phyloP scores from a whole-genome alignment of 2,113 vertebrate genomes.

The Apteryx owenii region DNA sequence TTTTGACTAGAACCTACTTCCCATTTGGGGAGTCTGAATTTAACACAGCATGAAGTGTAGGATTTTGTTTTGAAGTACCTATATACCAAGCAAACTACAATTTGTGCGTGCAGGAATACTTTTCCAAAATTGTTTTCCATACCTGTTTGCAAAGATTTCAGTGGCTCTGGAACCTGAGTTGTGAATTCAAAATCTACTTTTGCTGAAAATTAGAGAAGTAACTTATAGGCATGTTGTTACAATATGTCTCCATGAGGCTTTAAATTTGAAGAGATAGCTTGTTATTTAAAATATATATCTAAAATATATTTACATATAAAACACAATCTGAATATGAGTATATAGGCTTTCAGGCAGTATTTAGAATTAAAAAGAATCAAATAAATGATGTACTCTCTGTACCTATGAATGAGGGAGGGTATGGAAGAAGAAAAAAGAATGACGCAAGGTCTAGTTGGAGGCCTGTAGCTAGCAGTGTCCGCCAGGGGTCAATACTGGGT shows the following conservation, averaged over 20 bases:
- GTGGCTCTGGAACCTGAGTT: neutral
- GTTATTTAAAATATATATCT: neutral
- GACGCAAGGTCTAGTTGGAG: no score
- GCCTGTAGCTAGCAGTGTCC: no score
- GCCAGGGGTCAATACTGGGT: no score
- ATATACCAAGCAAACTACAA: neutral
- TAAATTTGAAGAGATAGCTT: neutral
- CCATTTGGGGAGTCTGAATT: neutral
- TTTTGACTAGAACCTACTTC: neutral
- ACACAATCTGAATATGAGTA: neutral
- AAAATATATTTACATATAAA: neutral
- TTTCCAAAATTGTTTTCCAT: neutral
- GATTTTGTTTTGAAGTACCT: neutral
- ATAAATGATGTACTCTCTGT: neutral
- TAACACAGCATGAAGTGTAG: neutral
- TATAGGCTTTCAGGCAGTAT: neutral
- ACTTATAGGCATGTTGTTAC: neutral
- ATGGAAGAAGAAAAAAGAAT: neutral
- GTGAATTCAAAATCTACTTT: neutral
- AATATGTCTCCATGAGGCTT: neutral
- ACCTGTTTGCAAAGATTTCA: neutral
- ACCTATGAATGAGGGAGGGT: rapidly evolving
- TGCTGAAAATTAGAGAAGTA: neutral
- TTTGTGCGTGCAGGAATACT: neutral
- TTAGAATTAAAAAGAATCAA: neutral